Percentiles rank a stretch among this genome's conserved stretches.
phyloP scores from a whole-genome alignment of 1,140 invertebrate genomes.

The Panonychus citri region DNA sequence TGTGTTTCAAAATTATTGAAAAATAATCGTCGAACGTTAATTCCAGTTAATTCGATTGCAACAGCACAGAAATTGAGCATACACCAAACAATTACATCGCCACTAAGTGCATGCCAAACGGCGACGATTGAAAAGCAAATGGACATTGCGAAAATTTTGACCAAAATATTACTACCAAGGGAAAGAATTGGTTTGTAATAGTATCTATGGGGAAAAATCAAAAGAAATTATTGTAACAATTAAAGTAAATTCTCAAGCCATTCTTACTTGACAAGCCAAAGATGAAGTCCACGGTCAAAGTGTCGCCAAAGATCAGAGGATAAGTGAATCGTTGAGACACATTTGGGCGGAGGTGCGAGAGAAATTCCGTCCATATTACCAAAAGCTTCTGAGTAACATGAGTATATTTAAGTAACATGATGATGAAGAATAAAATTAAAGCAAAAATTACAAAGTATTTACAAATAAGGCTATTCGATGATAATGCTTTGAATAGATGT shows the following conservation, averaged over 20 bases:
- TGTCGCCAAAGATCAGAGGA: conserved; percentile 12
- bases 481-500: conserved; percentile 12
- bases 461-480: conserved; percentile 7
- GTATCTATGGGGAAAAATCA: conserved; percentile 4
- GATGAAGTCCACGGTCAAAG: conserved; percentile 14
- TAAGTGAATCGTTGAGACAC: conserved; percentile 11
- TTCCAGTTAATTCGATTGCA: conserved; percentile 4
- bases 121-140: conserved; percentile 14
- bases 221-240: not conserved
- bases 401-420: conserved; percentile 15
- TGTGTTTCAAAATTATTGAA: not conserved
- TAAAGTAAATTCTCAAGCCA: not conserved
- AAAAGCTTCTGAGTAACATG: conserved; percentile 10
- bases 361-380: conserved; percentile 8
- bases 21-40: not conserved
- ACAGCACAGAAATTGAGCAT: conserved; percentile 12
- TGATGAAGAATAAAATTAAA: conserved; percentile 13
- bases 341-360: conserved; percentile 13
- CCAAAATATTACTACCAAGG: not conserved
- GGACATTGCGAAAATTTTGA: conserved; percentile 5
- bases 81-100: conserved; percentile 10
- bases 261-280: conserved; percentile 8
- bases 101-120: conserved; percentile 14
- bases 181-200: conserved; percentile 11
- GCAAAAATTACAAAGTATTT: conserved; percentile 12